phyloP scores from a whole-genome alignment of 1,140 invertebrate genomes.

The Matsumurasca onukii region DNA sequence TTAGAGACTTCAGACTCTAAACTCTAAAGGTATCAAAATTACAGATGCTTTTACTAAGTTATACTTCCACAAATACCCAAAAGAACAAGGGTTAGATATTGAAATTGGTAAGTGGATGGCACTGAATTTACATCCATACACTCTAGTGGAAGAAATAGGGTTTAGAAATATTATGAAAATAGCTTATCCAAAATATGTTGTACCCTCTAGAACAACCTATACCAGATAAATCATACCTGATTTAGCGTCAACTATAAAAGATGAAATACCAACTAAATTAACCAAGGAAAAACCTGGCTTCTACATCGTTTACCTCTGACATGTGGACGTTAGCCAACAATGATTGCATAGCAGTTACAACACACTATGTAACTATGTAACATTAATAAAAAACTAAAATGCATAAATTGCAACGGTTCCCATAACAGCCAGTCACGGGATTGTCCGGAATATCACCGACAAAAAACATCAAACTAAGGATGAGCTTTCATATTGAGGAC shows the following conservation, averaged over 20 bases:
- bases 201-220: not conserved
- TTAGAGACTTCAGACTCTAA: no score
- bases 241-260: not conserved
- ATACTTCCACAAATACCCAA: no score
- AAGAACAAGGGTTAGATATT: no score
- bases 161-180: not conserved
- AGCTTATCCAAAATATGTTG: not conserved
- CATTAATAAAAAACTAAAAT: no score
- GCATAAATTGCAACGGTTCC: not conserved
- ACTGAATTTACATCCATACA: not conserved
- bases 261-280: not conserved
- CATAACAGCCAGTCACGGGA: not conserved
- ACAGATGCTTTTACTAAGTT: no score
- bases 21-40: no score
- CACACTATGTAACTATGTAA: not conserved
- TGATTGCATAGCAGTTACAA: not conserved
- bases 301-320: not conserved
- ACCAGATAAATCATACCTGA: not conserved
- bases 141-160: not conserved
- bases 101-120: not conserved
- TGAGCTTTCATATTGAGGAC: not conserved
- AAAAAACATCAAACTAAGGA: not conserved
- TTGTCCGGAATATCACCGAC: not conserved
- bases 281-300: not conserved
- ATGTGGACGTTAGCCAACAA: not conserved